A percentile compares a stretch with the other conserved stretches of the same genome.
phyloP scores from a whole-genome alignment of 2,888 invertebrate species.

The Tethea ocularis region DNA sequence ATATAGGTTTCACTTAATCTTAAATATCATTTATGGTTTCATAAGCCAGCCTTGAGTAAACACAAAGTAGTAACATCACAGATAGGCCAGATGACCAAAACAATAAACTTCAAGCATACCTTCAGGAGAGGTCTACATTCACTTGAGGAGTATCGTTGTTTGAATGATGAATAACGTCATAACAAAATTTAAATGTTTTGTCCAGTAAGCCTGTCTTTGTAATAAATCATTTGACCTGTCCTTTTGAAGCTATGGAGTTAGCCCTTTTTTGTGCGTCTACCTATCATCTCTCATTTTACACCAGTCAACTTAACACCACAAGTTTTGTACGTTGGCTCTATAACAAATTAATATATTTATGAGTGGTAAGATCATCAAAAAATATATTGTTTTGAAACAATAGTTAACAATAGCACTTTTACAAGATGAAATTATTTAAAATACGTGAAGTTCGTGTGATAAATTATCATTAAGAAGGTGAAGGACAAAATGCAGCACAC shows the following conservation, averaged over 20 bases:
- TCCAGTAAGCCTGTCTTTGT: neutral
- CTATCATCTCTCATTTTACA: constrained; percentile 2
- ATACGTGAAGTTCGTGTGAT: neutral
- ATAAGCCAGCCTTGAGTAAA: too few species aligned
- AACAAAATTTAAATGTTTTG: neutral
- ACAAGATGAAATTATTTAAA: constrained; percentile 7
- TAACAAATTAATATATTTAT: constrained; percentile 5
- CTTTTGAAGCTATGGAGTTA: neutral
- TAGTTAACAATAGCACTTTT: neutral
- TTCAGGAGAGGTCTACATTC: too few species aligned
- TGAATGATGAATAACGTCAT: neutral
- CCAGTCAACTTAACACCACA: neutral
- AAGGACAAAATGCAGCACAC: neutral
- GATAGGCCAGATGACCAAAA: too few species aligned
- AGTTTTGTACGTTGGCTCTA: neutral
- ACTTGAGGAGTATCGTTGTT: neutral
- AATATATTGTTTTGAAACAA: constrained; percentile 1
- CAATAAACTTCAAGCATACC: too few species aligned
- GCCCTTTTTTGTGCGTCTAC: neutral
- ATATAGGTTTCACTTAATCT: neutral
- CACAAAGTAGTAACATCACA: too few species aligned
- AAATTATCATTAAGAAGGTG: neutral
- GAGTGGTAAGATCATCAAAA: neutral
- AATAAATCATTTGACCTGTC: neutral
- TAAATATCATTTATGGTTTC: neutral